phyloP scores from a whole-genome alignment of 2,797 vertebrate species.

The Urocyon cinereoargenteus region DNA sequence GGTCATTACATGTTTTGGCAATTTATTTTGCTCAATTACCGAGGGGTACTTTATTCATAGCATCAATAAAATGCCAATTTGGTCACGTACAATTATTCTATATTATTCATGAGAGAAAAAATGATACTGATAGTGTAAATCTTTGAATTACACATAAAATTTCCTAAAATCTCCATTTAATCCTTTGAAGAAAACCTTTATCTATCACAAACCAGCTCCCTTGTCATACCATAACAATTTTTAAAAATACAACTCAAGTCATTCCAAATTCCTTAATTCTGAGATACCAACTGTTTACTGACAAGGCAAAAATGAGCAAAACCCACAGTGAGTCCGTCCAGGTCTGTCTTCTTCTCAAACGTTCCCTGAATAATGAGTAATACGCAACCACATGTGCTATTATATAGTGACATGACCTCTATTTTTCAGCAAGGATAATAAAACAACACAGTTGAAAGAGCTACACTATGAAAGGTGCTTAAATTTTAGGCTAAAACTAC shows the following conservation, averaged over 20 bases:
- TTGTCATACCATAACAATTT: neutral
- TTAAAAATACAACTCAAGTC: constrained; percentile 33
- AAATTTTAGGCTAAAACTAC: neutral
- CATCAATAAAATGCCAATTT: constrained; percentile 14
- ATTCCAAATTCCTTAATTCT: neutral
- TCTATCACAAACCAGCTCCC: neutral
- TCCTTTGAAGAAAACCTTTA: neutral
- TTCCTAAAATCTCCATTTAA: constrained; percentile 23
- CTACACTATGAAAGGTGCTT: neutral
- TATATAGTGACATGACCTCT: constrained; percentile 7
- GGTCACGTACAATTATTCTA: neutral
- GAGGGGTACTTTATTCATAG: neutral
- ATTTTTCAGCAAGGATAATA: neutral
- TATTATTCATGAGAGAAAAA: constrained; percentile 13
- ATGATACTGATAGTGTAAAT: neutral
- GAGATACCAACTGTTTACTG: neutral
- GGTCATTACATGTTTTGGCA: neutral
- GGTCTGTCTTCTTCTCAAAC: neutral
- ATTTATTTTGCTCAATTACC: neutral
- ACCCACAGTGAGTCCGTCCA: neutral
- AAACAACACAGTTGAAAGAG: constrained; percentile 8
- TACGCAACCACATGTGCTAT: neutral
- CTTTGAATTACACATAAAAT: neutral
- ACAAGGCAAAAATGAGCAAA: neutral
- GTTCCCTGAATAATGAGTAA: neutral